Conservation (phyloP, 2,797 vertebrate species). For the Chelidonichthys spinosus region DNA sequence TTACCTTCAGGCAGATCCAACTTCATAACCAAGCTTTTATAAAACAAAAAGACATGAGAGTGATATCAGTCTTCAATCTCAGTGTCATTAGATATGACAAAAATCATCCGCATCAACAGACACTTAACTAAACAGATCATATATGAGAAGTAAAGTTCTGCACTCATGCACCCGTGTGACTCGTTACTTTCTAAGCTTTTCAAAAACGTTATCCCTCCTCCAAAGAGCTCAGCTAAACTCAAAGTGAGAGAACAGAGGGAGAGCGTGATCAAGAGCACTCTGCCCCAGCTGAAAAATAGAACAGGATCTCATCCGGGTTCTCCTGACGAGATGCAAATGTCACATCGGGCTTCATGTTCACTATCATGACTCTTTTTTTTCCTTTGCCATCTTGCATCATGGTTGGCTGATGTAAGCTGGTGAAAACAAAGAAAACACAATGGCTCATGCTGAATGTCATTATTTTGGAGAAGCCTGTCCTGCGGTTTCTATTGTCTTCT, state of each 20-base stretch:
- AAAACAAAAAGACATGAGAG: background rate
- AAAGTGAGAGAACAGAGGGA: conserved; percentile 18
- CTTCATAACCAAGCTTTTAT: background rate
- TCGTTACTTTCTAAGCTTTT: conserved; percentile 2
- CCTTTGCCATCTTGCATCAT: conserved; percentile 65
- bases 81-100: background rate
- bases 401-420: conserved; percentile 69
- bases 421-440: conserved; percentile 53
- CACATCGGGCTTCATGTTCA: conserved; percentile 52
- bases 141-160: conserved; percentile 1
- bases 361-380: conserved; percentile 16
- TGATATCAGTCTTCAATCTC: background rate
- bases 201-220: background rate
- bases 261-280: conserved; percentile 22
- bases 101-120: background rate
- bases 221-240: conserved; percentile 13
- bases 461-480: conserved; percentile 45
- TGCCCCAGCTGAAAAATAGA: conserved; percentile 20
- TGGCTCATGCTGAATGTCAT: conserved; percentile 18
- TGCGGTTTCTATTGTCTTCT: conserved; percentile 35
- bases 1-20: background rate
- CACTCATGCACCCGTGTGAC: background rate
- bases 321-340: conserved; percentile 58
- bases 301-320: conserved; percentile 13
- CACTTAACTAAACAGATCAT: background rate